Conservation (phyloP, 1,140 invertebrate species). For the Macrosteles quadrilineatus region DNA sequence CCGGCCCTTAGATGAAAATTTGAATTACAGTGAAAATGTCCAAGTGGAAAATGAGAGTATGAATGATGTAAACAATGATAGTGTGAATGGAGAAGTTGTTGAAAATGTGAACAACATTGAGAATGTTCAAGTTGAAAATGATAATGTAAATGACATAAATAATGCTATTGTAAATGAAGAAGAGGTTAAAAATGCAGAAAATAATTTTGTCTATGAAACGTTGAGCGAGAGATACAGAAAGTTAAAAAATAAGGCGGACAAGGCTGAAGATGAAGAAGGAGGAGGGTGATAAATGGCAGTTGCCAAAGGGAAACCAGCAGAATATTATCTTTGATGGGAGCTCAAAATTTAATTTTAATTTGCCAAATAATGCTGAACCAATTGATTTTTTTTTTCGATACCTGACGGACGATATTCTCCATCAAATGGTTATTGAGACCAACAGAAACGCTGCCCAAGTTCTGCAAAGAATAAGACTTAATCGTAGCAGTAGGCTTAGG, state of each 20-base stretch:
- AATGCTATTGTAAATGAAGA: neutral
- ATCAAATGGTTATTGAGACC: neutral
- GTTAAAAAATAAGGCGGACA: neutral
- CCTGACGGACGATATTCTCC: neutral
- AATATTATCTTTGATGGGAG: conserved; percentile 11
- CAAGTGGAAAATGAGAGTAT: too few species aligned
- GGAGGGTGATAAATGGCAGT: neutral
- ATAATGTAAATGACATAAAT: neutral
- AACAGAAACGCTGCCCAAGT: conserved; percentile 18
- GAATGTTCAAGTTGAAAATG: neutral
- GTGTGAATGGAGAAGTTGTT: too few species aligned
- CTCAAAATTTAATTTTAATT: conserved; percentile 22
- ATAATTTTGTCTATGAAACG: neutral
- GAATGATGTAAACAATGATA: too few species aligned
- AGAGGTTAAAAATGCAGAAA: neutral
- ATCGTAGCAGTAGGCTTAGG: conserved; percentile 4
- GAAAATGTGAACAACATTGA: too few species aligned
- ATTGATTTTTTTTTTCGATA: conserved; percentile 8
- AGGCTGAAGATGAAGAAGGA: conserved; percentile 6
- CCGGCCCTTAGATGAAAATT: too few species aligned
- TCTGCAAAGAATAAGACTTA: neutral
- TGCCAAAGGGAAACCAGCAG: neutral
- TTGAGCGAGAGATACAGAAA: conserved; percentile 17
- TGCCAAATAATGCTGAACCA: neutral
- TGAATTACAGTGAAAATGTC: too few species aligned